phyloP scores from a whole-genome alignment of 1,140 invertebrate genomes.

The Agraylea sexmaculata region DNA sequence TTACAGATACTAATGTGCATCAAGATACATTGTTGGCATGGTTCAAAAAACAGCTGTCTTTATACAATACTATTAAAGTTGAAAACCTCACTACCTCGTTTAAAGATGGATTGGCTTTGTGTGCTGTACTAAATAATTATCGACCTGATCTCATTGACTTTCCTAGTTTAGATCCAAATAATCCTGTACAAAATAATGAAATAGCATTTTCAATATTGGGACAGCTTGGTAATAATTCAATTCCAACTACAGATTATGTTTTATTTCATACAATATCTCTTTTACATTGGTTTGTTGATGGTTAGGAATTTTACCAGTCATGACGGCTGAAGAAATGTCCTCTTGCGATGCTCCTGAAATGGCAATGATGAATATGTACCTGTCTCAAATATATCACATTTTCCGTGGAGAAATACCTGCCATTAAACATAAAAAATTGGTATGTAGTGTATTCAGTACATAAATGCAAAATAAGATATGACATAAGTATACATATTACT shows the following conservation, averaged over 20 bases:
- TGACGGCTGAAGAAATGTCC: conserved; percentile 72
- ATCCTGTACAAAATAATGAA: conserved; percentile 57
- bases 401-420: conserved; percentile 75
- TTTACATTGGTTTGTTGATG: not conserved
- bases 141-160: conserved; percentile 79
- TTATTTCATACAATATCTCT: not conserved
- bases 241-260: conserved; percentile 2
- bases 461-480: not conserved
- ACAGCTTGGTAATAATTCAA: conserved; percentile 25
- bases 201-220: conserved; percentile 72
- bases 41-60: conserved; percentile 60
- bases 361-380: conserved; percentile 66
- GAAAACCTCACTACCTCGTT: conserved; percentile 61
- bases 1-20: conserved; percentile 50
- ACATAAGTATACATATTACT: no score
- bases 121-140: conserved; percentile 76
- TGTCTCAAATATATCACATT: conserved; percentile 77
- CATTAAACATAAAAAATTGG: conserved; percentile 64
- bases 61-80: conserved; percentile 53
- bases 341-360: conserved; percentile 59
- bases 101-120: conserved; percentile 64
- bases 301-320: conserved; percentile 58
- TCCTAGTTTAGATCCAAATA: conserved; percentile 50
- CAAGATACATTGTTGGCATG: conserved; percentile 64
- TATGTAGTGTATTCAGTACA: conserved; percentile 28